phyloP scores from a whole-genome alignment of 2,113 vertebrate genomes.

The Alectura lathami region DNA sequence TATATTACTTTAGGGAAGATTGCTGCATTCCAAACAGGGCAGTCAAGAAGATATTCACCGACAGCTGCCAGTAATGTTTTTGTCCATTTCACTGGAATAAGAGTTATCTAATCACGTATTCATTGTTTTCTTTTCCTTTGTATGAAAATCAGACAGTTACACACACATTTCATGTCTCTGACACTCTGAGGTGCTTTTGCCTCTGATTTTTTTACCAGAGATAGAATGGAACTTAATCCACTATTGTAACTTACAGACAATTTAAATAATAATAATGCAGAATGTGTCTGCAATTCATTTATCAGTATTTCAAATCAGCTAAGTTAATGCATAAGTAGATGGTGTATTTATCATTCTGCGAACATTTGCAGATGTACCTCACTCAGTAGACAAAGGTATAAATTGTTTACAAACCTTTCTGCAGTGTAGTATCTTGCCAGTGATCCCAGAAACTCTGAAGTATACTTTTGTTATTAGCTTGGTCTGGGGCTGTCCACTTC shows the following conservation, averaged over 20 bases:
- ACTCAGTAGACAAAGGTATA: background rate
- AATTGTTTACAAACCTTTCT: background rate
- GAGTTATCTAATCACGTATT: background rate
- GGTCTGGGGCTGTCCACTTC: background rate
- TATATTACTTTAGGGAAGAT: background rate
- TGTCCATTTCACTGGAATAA: background rate
- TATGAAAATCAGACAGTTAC: background rate
- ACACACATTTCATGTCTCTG: background rate
- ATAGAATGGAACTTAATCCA: background rate
- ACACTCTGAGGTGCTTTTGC: background rate
- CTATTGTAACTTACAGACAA: background rate
- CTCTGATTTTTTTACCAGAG: background rate
- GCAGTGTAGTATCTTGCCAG: background rate
- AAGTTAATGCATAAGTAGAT: background rate
- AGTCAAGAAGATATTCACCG: background rate
- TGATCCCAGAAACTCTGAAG: background rate
- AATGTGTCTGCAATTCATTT: background rate
- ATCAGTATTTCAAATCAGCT: background rate
- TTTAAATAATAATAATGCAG: constrained; percentile 1
- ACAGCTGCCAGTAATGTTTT: background rate
- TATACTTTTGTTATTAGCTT: background rate
- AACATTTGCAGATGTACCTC: background rate
- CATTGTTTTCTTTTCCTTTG: background rate
- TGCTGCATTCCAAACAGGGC: background rate
- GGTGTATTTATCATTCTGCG: background rate